Evolutionary conservation across 2,888 invertebrate genomes (phyloP).

Genomic region (Lepidonotus clava): DNA sequence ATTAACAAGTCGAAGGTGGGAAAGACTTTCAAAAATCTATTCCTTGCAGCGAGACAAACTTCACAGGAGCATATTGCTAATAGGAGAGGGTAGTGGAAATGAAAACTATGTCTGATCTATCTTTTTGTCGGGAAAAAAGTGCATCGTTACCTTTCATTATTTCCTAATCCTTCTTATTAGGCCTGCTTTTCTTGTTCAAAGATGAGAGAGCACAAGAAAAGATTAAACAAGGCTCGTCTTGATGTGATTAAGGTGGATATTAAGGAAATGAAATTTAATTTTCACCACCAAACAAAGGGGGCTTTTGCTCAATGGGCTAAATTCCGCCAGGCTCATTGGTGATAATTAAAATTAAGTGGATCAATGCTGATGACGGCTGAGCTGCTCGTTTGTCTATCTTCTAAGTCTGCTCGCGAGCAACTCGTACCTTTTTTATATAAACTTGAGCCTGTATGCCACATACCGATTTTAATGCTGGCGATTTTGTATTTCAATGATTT

Average conservation of each 20-base stretch:
- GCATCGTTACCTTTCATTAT: constrained; percentile 32
- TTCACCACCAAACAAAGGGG: constrained; percentile 42
- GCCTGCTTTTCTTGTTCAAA: constrained; percentile 10
- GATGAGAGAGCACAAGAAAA: constrained; percentile 30
- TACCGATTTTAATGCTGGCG: no score
- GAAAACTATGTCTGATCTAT: constrained; percentile 27
- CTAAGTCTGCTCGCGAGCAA: no score
- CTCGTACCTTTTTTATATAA: no score
- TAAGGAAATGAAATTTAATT: constrained; percentile 50
- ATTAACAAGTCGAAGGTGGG: not conserved
- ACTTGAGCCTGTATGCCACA: no score
- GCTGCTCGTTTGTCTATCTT: not conserved
- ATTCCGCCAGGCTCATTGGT: constrained; percentile 15
- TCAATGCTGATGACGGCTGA: constrained; percentile 6
- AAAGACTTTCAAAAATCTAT: not conserved
- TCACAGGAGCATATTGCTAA: not conserved
- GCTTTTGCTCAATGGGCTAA: not conserved
- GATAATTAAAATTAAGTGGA: constrained; percentile 46
- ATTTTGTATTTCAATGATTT: no score
- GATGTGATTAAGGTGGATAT: constrained; percentile 43
- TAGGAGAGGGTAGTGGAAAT: not conserved
- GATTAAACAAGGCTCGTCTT: constrained; percentile 32
- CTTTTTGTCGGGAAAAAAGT: not conserved
- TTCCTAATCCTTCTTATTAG: constrained; percentile 5
- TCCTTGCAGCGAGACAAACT: not conserved